Evolutionary conservation across 2,797 vertebrate genomes (phyloP), one percentile per base, ranked within the genome.

Genomic region (Thripadectes ignobilis): DNA sequence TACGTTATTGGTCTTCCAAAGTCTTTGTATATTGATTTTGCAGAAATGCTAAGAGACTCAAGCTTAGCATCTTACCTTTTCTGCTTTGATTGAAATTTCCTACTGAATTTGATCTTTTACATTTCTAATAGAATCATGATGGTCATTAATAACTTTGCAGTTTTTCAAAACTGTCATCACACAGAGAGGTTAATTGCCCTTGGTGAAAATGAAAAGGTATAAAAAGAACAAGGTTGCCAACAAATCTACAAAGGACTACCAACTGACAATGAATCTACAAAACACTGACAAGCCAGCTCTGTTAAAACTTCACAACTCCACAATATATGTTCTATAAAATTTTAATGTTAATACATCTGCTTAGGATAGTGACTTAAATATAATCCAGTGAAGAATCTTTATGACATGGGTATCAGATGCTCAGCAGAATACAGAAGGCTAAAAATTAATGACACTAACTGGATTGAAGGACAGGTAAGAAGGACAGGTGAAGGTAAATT

Each of bases 181-280:
- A 85, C 41, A 75, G 73, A 90, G 82, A 96, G 54, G 72, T 87
- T 96, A 96, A 96, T 96, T 96, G 94, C 76, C 23, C 65, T 59
- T n/a, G 58, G 57, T 55, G 38, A 90, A 96, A 97, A 88, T 87
- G 52, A 93, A 95, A 93, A 96, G 5, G 30, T 69, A 79, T 41
- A 27, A 88, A 88, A 89, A 82, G 82, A 89, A 67, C 45, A 87
- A 87, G 55, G 18, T 84, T 97, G 67, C 34, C 45, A 85, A 71
- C 74, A 96, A 59, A 79, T 46, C 24, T 90, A 45, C 62, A n/a
- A 45, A 45, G 32, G 32, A 45, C 41, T 65, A 65, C 21, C 41
- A 65, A 20, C 22, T n/a, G 15, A 22, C 62, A 65, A 24, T 45
- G 76, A 89, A 84, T 68, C 67, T 84, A 85, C 78, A 94, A 89